Evolutionary conservation across 2,888 invertebrate species (phyloP).

Genomic region (Hydroisotoma schaefferi): DNA sequence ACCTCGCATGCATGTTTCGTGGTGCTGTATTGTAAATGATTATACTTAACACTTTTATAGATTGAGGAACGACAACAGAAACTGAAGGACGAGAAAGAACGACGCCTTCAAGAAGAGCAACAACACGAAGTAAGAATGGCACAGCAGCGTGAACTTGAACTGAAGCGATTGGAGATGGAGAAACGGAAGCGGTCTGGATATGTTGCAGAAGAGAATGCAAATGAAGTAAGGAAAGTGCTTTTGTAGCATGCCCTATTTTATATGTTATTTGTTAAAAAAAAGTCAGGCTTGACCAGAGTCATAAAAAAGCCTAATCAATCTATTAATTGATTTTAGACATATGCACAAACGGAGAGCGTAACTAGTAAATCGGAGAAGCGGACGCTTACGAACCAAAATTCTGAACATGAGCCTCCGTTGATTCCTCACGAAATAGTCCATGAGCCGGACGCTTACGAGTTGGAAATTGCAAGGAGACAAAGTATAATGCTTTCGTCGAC

Average conservation of each 20-base stretch:
- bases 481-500: neutral
- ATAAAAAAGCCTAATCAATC: no score
- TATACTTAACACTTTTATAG: conserved; percentile 53
- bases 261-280: no score
- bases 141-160: conserved; percentile 68
- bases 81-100: conserved; percentile 72
- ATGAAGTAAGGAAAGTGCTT: neutral
- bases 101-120: conserved; percentile 69
- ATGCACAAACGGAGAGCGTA: no score
- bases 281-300: no score
- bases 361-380: no score
- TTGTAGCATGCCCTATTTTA: no score
- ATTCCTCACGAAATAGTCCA: neutral
- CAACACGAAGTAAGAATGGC: conserved; percentile 74
- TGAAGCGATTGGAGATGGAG: conserved; percentile 68
- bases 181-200: conserved; percentile 52
- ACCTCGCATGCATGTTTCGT: no score
- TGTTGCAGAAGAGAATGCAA: neutral
- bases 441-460: conserved; percentile 8
- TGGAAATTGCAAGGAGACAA: conserved; percentile 8
- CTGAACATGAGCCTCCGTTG: conserved; percentile 4
- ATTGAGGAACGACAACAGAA: conserved; percentile 75
- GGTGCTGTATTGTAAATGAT: no score
- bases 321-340: no score
- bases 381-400: neutral